A percentile compares a stretch with the other conserved stretches of the same genome.
These are phyloP conservation scores for Drosophila arizonae DNA, from an alignment of 1,140 invertebrate genomes.

Conservation along the genomic window DNA sequence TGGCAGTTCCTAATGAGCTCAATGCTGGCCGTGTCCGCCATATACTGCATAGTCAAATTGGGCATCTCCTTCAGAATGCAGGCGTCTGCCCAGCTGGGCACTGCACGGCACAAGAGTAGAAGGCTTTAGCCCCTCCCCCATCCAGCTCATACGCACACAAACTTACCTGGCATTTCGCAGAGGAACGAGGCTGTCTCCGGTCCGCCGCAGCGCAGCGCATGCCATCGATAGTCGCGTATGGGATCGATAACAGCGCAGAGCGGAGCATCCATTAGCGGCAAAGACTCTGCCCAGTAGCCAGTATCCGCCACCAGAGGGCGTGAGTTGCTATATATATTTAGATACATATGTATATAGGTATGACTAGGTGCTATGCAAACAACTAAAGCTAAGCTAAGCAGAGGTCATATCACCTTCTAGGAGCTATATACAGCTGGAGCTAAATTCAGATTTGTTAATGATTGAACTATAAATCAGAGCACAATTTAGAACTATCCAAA, in stretches of 20 bases:
- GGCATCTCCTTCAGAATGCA: constrained; percentile 88
- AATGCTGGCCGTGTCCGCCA: constrained; percentile 90
- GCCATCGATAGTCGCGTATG: constrained; percentile 88
- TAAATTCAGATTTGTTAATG: too few species aligned
- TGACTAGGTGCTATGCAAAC: too few species aligned
- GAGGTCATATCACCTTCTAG: too few species aligned
- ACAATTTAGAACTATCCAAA: too few species aligned
- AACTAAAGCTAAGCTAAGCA: too few species aligned
- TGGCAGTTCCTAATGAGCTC: constrained; percentile 94
- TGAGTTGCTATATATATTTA: constrained; percentile 69
- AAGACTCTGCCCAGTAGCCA: constrained; percentile 87
- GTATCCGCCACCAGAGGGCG: constrained; percentile 85
- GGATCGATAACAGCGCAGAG: constrained; percentile 88
- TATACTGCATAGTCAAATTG: constrained; percentile 87
- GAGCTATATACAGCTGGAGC: too few species aligned
- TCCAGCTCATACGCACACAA: not conserved
- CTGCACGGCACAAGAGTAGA: constrained; percentile 78
- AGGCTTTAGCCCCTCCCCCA: not conserved
- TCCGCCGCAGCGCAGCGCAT: constrained; percentile 87
- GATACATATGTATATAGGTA: constrained; percentile 10
- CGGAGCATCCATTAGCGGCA: constrained; percentile 83
- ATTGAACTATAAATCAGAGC: too few species aligned
- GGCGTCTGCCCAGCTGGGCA: constrained; percentile 87
- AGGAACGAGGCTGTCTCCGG: constrained; percentile 89
- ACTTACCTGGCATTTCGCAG: constrained; percentile 88